phyloP scores from a whole-genome alignment of 2,797 vertebrate species.

The Psittacula derbiana region DNA sequence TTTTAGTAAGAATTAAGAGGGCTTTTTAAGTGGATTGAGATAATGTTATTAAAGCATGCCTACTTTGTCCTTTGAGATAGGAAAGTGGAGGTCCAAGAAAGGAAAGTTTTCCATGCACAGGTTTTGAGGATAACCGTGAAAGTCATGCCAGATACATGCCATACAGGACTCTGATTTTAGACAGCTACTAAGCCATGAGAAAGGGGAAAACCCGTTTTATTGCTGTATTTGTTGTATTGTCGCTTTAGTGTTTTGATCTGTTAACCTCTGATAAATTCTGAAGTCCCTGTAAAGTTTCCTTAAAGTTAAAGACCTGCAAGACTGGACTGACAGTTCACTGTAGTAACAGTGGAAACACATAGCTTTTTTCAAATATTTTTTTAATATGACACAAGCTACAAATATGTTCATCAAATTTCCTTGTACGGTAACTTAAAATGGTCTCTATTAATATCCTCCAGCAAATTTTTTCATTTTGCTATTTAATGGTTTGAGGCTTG shows the following conservation, averaged over 20 bases:
- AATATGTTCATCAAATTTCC: neutral
- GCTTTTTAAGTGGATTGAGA: slow-evolving; percentile 28
- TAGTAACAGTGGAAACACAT: neutral
- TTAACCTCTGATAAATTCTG: neutral
- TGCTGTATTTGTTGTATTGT: neutral
- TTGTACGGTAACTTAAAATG: neutral
- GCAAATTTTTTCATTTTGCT: neutral
- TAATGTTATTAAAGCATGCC: slow-evolving; percentile 23
- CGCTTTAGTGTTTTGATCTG: neutral
- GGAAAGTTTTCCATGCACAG: neutral
- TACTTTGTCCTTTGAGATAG: slow-evolving; percentile 44
- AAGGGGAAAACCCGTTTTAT: neutral
- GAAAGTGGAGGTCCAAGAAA: neutral
- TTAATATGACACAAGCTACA: neutral
- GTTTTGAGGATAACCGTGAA: neutral
- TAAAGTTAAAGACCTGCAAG: neutral
- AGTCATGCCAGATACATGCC: slow-evolving; percentile 7
- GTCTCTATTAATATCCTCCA: neutral
- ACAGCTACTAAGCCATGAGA: neutral
- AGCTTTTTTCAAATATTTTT: neutral
- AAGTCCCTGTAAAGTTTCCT: neutral
- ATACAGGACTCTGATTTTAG: slow-evolving; percentile 1
- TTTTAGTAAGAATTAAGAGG: slow-evolving; percentile 38
- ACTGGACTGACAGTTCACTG: neutral
- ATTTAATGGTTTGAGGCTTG: neutral